These are phyloP conservation scores for Pogonocichla stellata DNA, from an alignment of 2,113 vertebrate species.

Conservation along the genomic window DNA sequence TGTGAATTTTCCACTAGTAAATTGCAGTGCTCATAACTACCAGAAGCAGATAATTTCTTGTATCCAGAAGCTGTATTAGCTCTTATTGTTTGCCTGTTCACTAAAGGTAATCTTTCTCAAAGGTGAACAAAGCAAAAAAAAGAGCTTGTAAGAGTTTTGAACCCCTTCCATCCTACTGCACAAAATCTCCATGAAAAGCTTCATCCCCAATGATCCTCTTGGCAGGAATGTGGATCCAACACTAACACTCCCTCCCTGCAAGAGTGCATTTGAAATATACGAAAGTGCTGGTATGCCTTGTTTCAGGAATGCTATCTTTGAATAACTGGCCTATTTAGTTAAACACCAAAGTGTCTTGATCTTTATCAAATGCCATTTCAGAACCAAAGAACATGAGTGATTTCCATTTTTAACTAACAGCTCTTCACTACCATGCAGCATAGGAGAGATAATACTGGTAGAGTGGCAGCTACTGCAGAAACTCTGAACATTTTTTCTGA, in stretches of 20 bases:
- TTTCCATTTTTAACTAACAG: neutral
- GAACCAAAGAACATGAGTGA: neutral
- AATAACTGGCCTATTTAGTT: neutral
- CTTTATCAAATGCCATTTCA: neutral
- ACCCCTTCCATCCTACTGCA: neutral
- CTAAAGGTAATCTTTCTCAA: neutral
- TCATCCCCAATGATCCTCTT: fast-evolving
- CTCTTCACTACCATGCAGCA: neutral
- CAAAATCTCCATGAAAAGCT: neutral
- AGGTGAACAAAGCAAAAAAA: neutral
- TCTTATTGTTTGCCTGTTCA: neutral
- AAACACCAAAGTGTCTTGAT: neutral
- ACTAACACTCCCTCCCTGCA: neutral
- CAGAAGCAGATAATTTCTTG: neutral
- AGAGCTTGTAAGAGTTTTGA: neutral
- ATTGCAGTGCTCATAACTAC: neutral
- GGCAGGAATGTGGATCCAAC: neutral
- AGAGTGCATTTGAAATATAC: neutral
- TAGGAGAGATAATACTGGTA: neutral
- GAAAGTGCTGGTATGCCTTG: neutral
- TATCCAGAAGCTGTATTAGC: neutral
- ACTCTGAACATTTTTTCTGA: neutral
- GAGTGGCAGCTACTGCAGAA: neutral
- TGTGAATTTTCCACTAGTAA: constrained; percentile 13
- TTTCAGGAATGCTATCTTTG: neutral